Evolutionary conservation across 2,888 invertebrate species (phyloP), one percentile per base, ranked within the genome.

Genomic region (Celastrina argiolus): DNA sequence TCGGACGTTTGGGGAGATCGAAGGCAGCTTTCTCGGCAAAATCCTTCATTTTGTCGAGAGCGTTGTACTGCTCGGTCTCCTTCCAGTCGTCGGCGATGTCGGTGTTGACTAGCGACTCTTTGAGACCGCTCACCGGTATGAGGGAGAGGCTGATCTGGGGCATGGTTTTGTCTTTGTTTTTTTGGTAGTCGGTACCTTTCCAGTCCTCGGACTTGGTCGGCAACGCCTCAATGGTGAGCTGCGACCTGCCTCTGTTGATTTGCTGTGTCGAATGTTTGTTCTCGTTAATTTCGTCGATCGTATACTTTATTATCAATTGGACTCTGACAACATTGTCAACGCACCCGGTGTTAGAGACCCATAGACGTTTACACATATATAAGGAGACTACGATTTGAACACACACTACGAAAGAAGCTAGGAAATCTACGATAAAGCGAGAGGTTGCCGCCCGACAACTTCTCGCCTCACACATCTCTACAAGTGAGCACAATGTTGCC

Each of bases 401-500:
- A 87, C 85, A 87, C 74, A 76, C 88, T 87, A 88, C 83, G 73
- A 78, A 78, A 83, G 76, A 88, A 88, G 88, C 88, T 83, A 73
- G 82, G 83, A 82, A 73, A 78, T 81, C 87, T 86, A 87, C 85
- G 76, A 72, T 73, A 82, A 89, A 86, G 85, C 87, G 82, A 87
- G 87, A 87, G 87, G 82, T 78, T 73, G 81, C 82, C 76, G 71
- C 74, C 70, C 69, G 64, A 73, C 28, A 63, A 69, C 69, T 69
- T 65, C 66, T 64, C 66, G 31, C 67, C 69, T 72, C 69, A 75
- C 76, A 78, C 77, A 73, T 72, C 68, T 76, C 67, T 70, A 72
- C 68, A 78, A 81, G 87, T 89, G 90, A 91, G 89, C 90, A 89
- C 90, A 91, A 90, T 91, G 91, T 91, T 91, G 91, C 91, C 91